Evolutionary conservation across 1,140 invertebrate genomes (phyloP), one percentile per base, ranked within the genome.

Genomic region (Drosophila varians): DNA sequence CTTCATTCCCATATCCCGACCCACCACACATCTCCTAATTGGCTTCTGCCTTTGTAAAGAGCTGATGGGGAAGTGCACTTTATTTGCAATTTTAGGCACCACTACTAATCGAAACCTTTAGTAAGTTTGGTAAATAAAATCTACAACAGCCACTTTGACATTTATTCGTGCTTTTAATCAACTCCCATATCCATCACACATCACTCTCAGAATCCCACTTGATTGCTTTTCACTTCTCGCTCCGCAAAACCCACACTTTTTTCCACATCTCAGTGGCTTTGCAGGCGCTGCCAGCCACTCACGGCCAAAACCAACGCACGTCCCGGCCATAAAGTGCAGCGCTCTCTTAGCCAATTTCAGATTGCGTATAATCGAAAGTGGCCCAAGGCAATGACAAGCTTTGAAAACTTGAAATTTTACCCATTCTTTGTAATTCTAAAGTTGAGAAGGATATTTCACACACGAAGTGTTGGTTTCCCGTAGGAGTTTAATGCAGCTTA

Each of bases 281-380:
- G 52, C 74, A 57, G 48, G 16, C 40, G 54, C 26, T 61, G 73
- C 47, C 42, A 43, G 4, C 21, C 21, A 21, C 16, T 72, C 56
- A 43, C 51, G 60, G 28, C 42, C 51, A 77, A 69, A 52, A 40
- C 11, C 21, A 36, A 57, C 62, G 31, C 75, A 74, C 62, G 69
- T 78, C n/a, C 43, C 49, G 56, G 28, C 48, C 38, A 51, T 74
- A 70, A 69, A 74, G 57, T 51, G 53, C 53, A 78, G 26, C 18
- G 46, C 48, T 48, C 42, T 51, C 48, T 55, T 58, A 78, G 56
- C 70, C 76, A 78, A 78, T 74, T 78, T 61, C 14, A 51, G 14
- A 57, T 52, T 62, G 52, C 54, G 61, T 74, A 69, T 78, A 78
- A 78, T 78, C 74, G 61, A 74, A 74, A 69, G 46, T 69, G 14